Evolutionary conservation across 2,888 invertebrate genomes (phyloP).

Genomic region (Acanthosepion esculentum): DNA sequence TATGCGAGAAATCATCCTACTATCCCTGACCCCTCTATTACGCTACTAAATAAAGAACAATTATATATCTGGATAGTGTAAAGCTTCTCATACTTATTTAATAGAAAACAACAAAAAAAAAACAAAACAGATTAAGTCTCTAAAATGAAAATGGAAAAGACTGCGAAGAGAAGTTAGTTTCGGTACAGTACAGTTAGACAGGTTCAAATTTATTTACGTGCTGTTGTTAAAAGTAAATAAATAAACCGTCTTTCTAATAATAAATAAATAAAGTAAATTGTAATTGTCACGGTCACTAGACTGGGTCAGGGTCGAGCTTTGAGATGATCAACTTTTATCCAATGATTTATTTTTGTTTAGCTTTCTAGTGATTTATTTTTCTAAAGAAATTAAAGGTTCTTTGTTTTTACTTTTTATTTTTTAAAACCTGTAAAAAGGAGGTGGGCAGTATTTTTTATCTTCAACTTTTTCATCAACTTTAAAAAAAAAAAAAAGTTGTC

Average conservation of each 20-base stretch:
- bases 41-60: not conserved
- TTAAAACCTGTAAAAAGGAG: too few species aligned
- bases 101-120: too few species aligned
- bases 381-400: too few species aligned
- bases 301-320: constrained; percentile 36
- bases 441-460: too few species aligned
- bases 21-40: not conserved
- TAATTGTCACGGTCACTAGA: not conserved
- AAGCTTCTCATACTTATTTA: not conserved
- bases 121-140: fast-evolving
- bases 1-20: too few species aligned
- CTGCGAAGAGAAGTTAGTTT: not conserved
- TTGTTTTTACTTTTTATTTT: too few species aligned
- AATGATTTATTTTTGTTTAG: not conserved
- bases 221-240: not conserved
- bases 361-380: too few species aligned
- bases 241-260: not conserved
- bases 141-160: not conserved
- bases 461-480: too few species aligned
- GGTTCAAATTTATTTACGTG: not conserved
- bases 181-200: too few species aligned
- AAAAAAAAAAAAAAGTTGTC: too few species aligned
- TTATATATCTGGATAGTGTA: not conserved
- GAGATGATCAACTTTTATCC: not conserved
- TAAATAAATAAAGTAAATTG: not conserved